Percentiles rank a stretch among this genome's conserved stretches.
Evolutionary conservation across 2,888 invertebrate species (phyloP).

Genomic region (Aricia artaxerxes): DNA sequence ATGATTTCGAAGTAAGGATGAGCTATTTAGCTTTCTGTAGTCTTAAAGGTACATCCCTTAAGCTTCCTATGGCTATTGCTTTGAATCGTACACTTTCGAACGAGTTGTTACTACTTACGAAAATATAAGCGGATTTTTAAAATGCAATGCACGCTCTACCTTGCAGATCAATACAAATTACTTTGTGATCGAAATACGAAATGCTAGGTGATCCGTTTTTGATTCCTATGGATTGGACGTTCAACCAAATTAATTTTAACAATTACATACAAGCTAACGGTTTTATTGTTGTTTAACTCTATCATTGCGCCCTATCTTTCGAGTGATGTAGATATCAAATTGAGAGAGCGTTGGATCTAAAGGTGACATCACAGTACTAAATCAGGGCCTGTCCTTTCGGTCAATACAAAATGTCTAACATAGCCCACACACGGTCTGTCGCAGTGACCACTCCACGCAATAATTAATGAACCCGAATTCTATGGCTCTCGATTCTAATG

Average conservation of each 20-base stretch:
- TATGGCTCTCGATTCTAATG: constrained; percentile 11
- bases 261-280: background rate
- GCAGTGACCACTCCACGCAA: background rate
- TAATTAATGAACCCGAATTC: constrained; percentile 21
- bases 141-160: too few relatives aligned
- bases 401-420: background rate
- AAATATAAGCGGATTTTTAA: too few relatives aligned
- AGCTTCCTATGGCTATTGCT: background rate
- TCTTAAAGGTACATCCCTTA: background rate
- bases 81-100: background rate
- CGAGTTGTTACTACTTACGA: background rate
- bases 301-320: background rate
- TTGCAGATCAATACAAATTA: too few relatives aligned
- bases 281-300: background rate
- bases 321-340: too few relatives aligned
- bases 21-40: background rate
- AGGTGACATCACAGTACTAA: background rate
- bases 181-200: too few relatives aligned
- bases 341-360: background rate
- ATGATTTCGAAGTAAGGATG: background rate
- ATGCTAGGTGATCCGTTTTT: too few relatives aligned
- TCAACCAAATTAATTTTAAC: too few relatives aligned
- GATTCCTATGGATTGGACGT: too few relatives aligned
- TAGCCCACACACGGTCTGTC: background rate
- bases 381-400: background rate